Evolutionary conservation across 2,113 vertebrate species (phyloP).

Genomic region (Pampusana beccarii): DNA sequence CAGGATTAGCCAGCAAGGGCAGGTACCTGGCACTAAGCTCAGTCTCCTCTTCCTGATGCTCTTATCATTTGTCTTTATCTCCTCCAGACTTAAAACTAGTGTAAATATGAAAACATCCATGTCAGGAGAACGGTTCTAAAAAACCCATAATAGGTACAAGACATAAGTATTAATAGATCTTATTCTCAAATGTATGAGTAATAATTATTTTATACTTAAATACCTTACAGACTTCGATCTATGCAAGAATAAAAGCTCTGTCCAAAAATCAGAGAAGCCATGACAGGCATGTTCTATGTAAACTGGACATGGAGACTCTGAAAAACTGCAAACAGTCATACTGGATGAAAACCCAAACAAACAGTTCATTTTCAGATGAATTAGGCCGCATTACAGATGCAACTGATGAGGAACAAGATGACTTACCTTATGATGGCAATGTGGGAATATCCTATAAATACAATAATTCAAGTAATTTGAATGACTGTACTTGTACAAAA

Average conservation of each 20-base stretch:
- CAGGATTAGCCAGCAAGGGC: neutral
- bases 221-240: neutral
- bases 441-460: neutral
- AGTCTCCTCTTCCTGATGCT: rapidly evolving
- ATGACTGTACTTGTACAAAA: neutral
- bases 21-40: neutral
- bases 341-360: constrained; percentile 45
- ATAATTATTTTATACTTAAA: neutral
- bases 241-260: neutral
- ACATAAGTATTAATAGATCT: neutral
- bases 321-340: neutral
- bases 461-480: neutral
- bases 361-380: neutral
- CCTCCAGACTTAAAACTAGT: neutral
- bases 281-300: neutral
- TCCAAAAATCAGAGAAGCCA: neutral
- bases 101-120: rapidly evolving
- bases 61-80: neutral
- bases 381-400: constrained; percentile 59
- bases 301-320: neutral
- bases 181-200: neutral
- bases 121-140: neutral
- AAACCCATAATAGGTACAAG: neutral
- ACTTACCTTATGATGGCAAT: constrained; percentile 79
- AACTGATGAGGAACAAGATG: constrained; percentile 83